These are phyloP conservation scores for Siniperca knerii DNA, from an alignment of 2,113 vertebrate species.

Conservation along the genomic window DNA sequence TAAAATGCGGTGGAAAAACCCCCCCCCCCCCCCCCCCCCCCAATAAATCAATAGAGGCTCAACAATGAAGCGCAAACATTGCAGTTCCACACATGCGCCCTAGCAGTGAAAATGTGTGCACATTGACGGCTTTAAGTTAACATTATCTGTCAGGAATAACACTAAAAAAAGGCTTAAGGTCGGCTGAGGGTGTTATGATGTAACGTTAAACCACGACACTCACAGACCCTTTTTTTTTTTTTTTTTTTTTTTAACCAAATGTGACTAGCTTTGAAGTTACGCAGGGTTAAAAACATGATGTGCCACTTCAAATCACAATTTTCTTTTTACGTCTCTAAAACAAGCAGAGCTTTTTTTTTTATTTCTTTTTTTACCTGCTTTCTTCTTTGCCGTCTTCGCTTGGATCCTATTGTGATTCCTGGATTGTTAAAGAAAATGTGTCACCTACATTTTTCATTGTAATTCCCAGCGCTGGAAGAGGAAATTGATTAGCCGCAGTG, in stretches of 20 bases:
- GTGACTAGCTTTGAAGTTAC: constrained; percentile 48
- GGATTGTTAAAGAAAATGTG: constrained; percentile 41
- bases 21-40: too few relatives aligned
- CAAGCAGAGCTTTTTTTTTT: background rate
- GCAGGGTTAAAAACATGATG: constrained; percentile 12
- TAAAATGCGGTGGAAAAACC: constrained; percentile 8
- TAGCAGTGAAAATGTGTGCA: constrained; percentile 23
- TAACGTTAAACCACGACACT: constrained; percentile 21
- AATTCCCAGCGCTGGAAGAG: constrained; percentile 62
- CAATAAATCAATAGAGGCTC: constrained; percentile 49
- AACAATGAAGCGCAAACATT: constrained; percentile 44
- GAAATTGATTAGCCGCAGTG: constrained; percentile 64
- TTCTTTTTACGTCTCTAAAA: background rate
- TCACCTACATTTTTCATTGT: constrained; percentile 79
- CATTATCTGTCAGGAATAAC: background rate
- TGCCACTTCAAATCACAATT: constrained; percentile 2
- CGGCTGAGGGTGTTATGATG: background rate
- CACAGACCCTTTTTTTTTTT: background rate
- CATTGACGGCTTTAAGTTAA: constrained; percentile 45
- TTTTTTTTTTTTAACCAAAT: background rate
- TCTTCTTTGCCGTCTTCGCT: background rate
- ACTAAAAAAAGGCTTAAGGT: background rate
- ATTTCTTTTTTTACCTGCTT: constrained; percentile 47
- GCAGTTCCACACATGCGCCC: constrained; percentile 60
- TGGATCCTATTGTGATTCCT: constrained; percentile 36